A percentile compares a stretch with the other conserved stretches of the same genome.
Evolutionary conservation across 2,888 invertebrate species (phyloP).

Genomic region (Caenorhabditis sp.): DNA sequence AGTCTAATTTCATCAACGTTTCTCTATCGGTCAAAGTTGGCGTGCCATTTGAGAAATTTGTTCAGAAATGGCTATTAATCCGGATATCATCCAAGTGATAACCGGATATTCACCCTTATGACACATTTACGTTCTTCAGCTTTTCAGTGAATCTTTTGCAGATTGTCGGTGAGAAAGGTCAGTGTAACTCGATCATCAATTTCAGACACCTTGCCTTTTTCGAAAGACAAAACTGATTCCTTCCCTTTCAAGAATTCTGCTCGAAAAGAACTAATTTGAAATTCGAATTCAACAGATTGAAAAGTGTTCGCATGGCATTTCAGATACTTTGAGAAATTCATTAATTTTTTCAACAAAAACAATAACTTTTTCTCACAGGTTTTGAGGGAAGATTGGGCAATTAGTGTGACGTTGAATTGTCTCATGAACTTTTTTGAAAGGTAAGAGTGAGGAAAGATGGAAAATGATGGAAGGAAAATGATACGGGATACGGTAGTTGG

Average conservation of each 20-base stretch:
- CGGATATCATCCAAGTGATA: conserved; percentile 4
- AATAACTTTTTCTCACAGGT: neutral
- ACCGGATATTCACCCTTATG: conserved; percentile 39
- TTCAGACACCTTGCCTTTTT: conserved; percentile 11
- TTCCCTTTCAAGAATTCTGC: neutral
- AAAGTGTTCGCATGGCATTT: conserved; percentile 25
- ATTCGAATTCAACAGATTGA: conserved; percentile 1
- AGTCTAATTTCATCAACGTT: conserved; percentile 23
- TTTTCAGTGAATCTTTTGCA: conserved; percentile 2
- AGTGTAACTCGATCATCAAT: conserved; percentile 32
- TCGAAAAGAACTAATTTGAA: neutral
- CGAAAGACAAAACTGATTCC: conserved; percentile 2
- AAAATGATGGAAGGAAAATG: neutral
- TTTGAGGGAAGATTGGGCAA: conserved; percentile 7
- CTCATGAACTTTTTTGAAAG: conserved; percentile 7
- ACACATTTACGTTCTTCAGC: conserved; percentile 24
- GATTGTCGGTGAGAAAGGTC: conserved; percentile 22
- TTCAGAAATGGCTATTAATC: conserved; percentile 39
- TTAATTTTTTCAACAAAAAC: neutral
- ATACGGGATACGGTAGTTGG: neutral
- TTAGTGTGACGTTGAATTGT: conserved; percentile 10
- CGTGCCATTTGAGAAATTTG: conserved; percentile 7
- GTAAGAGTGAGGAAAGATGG: neutral
- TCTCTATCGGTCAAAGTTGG: conserved; percentile 42
- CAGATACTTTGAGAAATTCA: conserved; percentile 4